Evolutionary conservation across 2,113 vertebrate genomes (phyloP), one percentile per base, ranked within the genome.

Genomic region (Aphyosemion australe): DNA sequence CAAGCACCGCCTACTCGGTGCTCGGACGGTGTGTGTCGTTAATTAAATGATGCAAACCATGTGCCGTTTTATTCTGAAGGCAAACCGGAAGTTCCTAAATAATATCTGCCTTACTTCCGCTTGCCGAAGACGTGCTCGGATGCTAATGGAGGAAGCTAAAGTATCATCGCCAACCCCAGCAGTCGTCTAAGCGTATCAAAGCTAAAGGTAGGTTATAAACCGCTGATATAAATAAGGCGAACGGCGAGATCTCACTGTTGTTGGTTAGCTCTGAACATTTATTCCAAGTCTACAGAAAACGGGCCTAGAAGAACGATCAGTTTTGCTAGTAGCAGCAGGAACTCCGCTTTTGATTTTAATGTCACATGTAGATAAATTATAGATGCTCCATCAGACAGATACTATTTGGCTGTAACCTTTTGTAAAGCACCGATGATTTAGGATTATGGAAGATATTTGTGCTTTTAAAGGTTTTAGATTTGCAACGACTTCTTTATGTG

Each of bases 1-100:
- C 3, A 48, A 19, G 18, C 46, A 1, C 46, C 46, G 8, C n/a
- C 46, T 19, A 48, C 8, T 9, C n/a, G 8, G 1, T 11, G 8
- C n/a, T 10, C 46, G n/a, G 2, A 0, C 8, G n/a, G n/a, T 1
- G 10, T 19, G n/a, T 48, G 16, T n/a, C 3, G 46, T 19, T 5
- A 5, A 8, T 0, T 19, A 48, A 48, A 19, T 48, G 46, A 16
- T 48, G n/a, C 46, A 5, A 3, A 19, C n/a, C n/a, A 1, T 5
- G 7, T 48, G n/a, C 7, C 8, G 64, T 64, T 76, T 76, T 59
- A 76, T 9, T 47, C 18, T 76, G 73, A 56, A 76, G 11, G 57
- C 4, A 45, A 52, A 3, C 14, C 48, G 56, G 49, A 61, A 39
- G 60, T 16, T 1, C 14, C 26, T 26, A 2, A 26, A 26, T 26